Percentiles rank a stretch among this genome's conserved stretches.
Evolutionary conservation across 2,888 invertebrate genomes (phyloP).

Genomic region (Gisinianus flammeolus): DNA sequence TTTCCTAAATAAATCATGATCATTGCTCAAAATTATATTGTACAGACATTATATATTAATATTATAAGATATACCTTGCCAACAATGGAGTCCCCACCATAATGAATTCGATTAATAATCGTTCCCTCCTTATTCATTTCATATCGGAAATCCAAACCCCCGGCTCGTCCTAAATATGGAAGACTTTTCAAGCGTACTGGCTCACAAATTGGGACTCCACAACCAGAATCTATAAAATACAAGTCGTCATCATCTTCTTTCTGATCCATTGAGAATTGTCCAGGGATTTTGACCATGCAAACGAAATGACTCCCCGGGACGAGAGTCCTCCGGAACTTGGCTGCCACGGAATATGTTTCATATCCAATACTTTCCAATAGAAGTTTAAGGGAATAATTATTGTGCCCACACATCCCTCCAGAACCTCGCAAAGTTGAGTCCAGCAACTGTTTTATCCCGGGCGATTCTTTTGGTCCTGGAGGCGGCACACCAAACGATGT

Average conservation of each 20-base stretch:
- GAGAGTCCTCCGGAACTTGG: conserved; percentile 43
- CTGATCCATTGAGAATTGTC: not conserved
- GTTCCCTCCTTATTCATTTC: conserved; percentile 19
- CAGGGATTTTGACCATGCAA: conserved; percentile 46
- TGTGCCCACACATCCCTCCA: conserved; percentile 52
- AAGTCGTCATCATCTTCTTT: conserved; percentile 13
- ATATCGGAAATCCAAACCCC: conserved; percentile 34
- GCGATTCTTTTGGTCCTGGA: conserved; percentile 38
- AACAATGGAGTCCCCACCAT: conserved; percentile 28
- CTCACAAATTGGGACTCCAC: conserved; percentile 43
- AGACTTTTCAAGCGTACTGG: conserved; percentile 45
- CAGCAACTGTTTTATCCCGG: conserved; percentile 32
- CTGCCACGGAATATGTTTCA: conserved; percentile 41
- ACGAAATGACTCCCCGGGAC: conserved; percentile 47
- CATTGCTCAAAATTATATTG: no score
- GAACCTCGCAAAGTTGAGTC: conserved; percentile 38
- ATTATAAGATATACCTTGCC: conserved; percentile 20
- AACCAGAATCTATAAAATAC: conserved; percentile 50
- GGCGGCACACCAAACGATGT: conserved; percentile 22
- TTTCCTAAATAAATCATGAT: no score
- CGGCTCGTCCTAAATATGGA: conserved; percentile 43
- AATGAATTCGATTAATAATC: conserved; percentile 22
- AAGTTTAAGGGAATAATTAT: conserved; percentile 45
- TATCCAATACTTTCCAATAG: conserved; percentile 46
- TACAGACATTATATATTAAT: not conserved